phyloP scores from a whole-genome alignment of 2,797 vertebrate species.

The Acrocephalus scirpaceus region DNA sequence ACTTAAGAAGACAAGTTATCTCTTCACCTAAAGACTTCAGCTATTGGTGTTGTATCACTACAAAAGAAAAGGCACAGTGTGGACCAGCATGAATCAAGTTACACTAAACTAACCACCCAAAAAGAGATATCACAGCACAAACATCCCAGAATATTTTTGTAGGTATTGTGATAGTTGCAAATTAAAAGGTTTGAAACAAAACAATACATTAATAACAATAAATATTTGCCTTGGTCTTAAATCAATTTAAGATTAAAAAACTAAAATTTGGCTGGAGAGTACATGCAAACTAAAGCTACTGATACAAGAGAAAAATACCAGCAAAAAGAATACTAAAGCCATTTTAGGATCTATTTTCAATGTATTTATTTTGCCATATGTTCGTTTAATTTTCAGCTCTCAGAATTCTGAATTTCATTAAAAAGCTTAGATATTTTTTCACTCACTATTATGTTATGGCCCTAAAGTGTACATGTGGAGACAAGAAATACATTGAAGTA shows the following conservation, averaged over 20 bases:
- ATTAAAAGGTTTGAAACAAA: background rate
- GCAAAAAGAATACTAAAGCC: background rate
- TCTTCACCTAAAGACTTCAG: background rate
- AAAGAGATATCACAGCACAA: background rate
- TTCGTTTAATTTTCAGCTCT: background rate
- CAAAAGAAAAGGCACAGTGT: background rate
- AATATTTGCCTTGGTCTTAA: background rate
- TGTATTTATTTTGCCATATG: rapidly evolving
- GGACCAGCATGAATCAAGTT: background rate
- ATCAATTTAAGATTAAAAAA: background rate
- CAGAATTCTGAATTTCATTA: background rate
- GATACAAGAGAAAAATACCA: background rate
- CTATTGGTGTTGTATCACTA: background rate
- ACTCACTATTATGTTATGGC: background rate
- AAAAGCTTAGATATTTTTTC: background rate
- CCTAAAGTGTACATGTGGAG: background rate
- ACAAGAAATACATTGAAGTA: background rate
- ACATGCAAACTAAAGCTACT: background rate
- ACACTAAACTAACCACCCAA: background rate
- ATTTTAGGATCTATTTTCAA: background rate
- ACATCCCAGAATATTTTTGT: background rate
- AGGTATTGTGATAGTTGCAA: background rate
- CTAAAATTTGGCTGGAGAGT: background rate
- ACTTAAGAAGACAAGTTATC: background rate
- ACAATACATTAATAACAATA: background rate